Evolutionary conservation across 2,888 invertebrate species (phyloP).

Genomic region (Cotesia congregata): DNA sequence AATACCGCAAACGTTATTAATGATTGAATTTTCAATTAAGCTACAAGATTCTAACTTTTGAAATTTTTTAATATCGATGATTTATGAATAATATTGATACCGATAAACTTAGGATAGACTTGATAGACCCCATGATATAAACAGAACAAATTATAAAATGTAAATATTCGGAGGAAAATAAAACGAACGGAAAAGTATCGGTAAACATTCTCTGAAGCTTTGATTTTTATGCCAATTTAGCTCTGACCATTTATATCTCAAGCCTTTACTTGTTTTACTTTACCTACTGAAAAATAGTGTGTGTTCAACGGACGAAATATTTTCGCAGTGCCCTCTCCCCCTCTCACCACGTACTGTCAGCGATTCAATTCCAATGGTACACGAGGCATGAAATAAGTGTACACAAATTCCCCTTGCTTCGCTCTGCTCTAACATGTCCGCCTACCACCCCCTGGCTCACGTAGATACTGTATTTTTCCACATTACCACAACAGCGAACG

Average conservation of each 20-base stretch:
- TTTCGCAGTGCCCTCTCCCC: constrained; percentile 18
- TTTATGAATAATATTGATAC: too few species aligned
- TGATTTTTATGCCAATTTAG: background rate
- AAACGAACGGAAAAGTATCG: background rate
- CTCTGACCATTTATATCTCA: background rate
- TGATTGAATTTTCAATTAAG: too few species aligned
- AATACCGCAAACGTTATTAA: too few species aligned
- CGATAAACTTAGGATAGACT: too few species aligned
- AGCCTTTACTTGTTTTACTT: background rate
- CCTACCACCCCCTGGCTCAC: constrained; percentile 11
- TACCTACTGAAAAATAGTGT: background rate
- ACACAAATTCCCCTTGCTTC: constrained; percentile 53
- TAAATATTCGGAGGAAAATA: background rate
- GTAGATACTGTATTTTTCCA: constrained; percentile 43
- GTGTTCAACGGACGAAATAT: constrained; percentile 29
- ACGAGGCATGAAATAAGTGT: constrained; percentile 65
- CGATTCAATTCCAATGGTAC: constrained; percentile 53
- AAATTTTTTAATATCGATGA: too few species aligned
- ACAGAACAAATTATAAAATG: background rate
- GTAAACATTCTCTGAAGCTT: background rate
- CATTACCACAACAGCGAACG: constrained; percentile 43
- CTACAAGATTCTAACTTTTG: too few species aligned
- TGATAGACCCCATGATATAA: background rate
- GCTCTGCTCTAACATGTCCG: background rate
- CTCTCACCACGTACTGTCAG: constrained; percentile 10